Percentiles rank a stretch among this genome's conserved stretches.
These are phyloP conservation scores for Torymus tubicola DNA, from an alignment of 2,888 invertebrate genomes.

Conservation along the genomic window DNA sequence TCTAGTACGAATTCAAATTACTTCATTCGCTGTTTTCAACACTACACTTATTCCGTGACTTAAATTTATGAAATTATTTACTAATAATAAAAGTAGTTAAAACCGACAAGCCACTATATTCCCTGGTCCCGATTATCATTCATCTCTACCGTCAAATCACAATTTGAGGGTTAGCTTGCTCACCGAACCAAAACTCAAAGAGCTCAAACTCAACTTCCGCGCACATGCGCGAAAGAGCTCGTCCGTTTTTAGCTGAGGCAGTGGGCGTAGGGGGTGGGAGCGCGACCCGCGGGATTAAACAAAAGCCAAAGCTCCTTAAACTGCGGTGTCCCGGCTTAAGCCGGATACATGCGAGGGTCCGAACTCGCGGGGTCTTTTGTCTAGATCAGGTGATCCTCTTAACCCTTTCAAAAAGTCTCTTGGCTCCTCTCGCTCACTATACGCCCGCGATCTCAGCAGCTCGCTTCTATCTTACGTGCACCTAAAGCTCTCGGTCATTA, in stretches of 20 bases:
- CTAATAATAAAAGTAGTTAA: too few relatives aligned
- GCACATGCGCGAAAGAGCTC: background rate
- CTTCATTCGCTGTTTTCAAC: too few relatives aligned
- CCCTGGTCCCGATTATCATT: too few relatives aligned
- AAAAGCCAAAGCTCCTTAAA: conserved; percentile 76
- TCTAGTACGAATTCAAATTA: too few relatives aligned
- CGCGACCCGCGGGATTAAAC: conserved; percentile 69
- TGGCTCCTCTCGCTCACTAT: conserved; percentile 11
- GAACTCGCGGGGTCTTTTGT: conserved; percentile 70
- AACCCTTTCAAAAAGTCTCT: conserved; percentile 61
- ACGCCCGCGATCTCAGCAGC: conserved; percentile 41
- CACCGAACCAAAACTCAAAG: too few relatives aligned
- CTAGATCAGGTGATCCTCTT: conserved; percentile 73
- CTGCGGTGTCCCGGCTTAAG: conserved; percentile 74
- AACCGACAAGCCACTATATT: too few relatives aligned
- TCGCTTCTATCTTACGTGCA: conserved; percentile 5
- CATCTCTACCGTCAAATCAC: too few relatives aligned
- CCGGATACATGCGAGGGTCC: conserved; percentile 75
- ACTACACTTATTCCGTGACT: too few relatives aligned
- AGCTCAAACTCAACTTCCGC: background rate
- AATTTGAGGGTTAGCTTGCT: too few relatives aligned
- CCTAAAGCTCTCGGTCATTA: conserved; percentile 22
- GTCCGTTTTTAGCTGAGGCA: background rate
- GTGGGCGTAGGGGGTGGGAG: conserved; percentile 27
- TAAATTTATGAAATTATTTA: too few relatives aligned